Percentiles rank a stretch among this genome's conserved stretches.
Evolutionary conservation across 2,888 invertebrate species (phyloP).

Genomic region (Pseudococcus jackbeardsleyi): DNA sequence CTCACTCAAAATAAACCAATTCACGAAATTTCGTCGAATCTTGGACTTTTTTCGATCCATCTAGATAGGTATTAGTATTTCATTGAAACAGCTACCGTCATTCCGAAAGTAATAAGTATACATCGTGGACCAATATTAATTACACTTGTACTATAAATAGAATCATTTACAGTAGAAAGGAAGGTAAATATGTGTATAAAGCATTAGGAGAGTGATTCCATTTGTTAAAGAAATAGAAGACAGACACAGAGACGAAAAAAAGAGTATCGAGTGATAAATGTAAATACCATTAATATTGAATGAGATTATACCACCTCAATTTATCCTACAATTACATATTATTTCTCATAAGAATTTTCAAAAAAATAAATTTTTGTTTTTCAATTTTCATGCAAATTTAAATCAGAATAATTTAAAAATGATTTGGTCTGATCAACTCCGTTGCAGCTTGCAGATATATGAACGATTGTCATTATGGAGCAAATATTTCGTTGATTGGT

Average conservation of each 20-base stretch:
- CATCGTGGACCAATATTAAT: background rate
- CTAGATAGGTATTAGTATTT: background rate
- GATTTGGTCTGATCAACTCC: background rate
- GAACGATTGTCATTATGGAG: background rate
- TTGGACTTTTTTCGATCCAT: too few relatives aligned
- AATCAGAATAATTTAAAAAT: background rate
- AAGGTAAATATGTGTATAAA: background rate
- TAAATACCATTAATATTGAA: background rate
- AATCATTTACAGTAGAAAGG: too few relatives aligned
- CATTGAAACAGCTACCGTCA: conserved; percentile 6
- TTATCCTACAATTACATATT: background rate
- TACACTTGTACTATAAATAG: background rate
- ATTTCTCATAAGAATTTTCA: background rate
- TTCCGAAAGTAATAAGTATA: conserved; percentile 23
- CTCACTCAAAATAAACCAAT: too few relatives aligned
- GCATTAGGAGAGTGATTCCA: conserved; percentile 2
- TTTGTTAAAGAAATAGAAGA: background rate
- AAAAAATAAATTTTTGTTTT: background rate
- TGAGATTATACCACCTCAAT: background rate
- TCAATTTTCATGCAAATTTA: background rate
- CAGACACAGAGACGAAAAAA: background rate
- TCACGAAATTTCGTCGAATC: too few relatives aligned
- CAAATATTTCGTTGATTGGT: background rate
- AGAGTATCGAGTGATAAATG: background rate
- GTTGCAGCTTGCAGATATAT: background rate